phyloP scores from a whole-genome alignment of 2,888 invertebrate genomes.

The Neoscelio sp. region DNA sequence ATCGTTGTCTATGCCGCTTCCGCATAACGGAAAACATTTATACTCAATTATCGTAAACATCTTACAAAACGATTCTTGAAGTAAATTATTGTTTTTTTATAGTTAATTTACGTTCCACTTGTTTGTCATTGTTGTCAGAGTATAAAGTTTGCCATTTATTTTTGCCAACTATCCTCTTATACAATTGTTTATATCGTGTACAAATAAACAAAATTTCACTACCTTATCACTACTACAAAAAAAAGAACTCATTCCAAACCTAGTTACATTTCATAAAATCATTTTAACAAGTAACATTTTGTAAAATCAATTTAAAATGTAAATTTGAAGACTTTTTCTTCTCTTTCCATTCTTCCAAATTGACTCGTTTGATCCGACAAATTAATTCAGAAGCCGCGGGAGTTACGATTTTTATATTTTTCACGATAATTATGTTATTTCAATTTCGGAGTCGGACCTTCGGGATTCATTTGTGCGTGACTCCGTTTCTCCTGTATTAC shows the following conservation, averaged over 20 bases:
- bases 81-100: neutral
- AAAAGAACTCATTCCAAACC: too few relatives aligned
- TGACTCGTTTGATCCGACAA: conserved; percentile 36
- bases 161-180: too few relatives aligned
- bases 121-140: too few relatives aligned
- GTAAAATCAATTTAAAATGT: neutral
- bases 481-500: conserved; percentile 10
- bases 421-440: conserved; percentile 55
- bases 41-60: conserved; percentile 35
- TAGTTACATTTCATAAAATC: too few relatives aligned
- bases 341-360: conserved; percentile 22
- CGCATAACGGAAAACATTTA: conserved; percentile 58
- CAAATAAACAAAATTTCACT: too few relatives aligned
- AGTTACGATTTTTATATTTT: conserved; percentile 39
- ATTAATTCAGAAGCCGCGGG: conserved; percentile 57
- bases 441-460: conserved; percentile 27
- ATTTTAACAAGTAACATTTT: too few relatives aligned
- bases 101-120: too few relatives aligned
- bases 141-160: too few relatives aligned
- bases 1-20: conserved; percentile 59
- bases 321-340: too few relatives aligned
- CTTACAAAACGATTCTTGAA: too few relatives aligned
- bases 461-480: conserved; percentile 49
- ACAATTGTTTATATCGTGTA: too few relatives aligned
- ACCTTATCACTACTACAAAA: too few relatives aligned